Conservation (phyloP, 2,888 invertebrate species). For the Chironomus riparius region DNA sequence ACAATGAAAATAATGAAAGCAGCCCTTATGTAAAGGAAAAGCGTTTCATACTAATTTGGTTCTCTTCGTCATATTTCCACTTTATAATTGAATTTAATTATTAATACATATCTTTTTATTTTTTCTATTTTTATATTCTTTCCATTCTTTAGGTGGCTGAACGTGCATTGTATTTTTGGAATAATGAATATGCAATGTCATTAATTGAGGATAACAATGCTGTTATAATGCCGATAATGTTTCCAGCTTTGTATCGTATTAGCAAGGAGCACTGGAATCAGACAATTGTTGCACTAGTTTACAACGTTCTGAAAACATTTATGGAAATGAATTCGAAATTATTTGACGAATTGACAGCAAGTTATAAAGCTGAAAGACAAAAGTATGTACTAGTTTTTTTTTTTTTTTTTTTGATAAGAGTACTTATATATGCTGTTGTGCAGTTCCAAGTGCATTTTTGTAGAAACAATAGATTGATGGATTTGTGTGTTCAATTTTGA, state of each 20-base stretch:
- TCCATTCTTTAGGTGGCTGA: constrained; percentile 72
- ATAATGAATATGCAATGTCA: constrained; percentile 93
- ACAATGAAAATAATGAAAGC: no score
- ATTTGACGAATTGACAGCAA: constrained; percentile 91
- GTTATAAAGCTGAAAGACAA: constrained; percentile 98
- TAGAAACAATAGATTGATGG: no score
- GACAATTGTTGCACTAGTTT: constrained; percentile 88
- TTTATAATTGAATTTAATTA: no score
- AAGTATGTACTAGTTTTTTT: constrained; percentile 59
- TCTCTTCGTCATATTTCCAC: no score
- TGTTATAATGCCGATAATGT: constrained; percentile 92
- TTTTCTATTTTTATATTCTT: constrained; percentile 22
- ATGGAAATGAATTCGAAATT: constrained; percentile 97
- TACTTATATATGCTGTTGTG: not conserved
- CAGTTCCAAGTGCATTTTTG: no score
- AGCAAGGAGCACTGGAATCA: constrained; percentile 96
- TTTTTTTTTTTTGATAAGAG: not conserved
- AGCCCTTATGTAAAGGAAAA: no score
- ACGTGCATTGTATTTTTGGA: constrained; percentile 90
- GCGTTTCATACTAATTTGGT: not conserved
- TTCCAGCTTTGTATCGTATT: constrained; percentile 86
- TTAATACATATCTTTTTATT: not conserved
- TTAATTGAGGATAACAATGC: constrained; percentile 88
- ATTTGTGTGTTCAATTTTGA: no score
- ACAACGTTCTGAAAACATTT: constrained; percentile 91